These are phyloP conservation scores for Eledone cirrhosa DNA, from an alignment of 2,888 invertebrate species.

Conservation along the genomic window DNA sequence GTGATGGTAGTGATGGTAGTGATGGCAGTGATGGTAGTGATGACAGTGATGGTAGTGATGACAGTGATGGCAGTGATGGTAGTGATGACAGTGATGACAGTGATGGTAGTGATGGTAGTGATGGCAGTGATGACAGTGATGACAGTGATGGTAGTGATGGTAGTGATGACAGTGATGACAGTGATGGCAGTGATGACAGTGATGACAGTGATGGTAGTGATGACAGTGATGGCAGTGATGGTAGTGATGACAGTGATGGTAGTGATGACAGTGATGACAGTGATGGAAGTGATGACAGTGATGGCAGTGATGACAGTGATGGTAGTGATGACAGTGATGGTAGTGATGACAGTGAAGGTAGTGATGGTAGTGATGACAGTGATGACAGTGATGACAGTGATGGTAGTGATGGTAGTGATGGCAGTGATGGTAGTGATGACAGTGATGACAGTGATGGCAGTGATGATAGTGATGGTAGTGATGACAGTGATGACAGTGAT, in stretches of 20 bases:
- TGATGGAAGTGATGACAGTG: too few species aligned
- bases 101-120: neutral
- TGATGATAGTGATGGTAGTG: conserved; percentile 1
- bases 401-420: neutral
- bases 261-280: too few species aligned
- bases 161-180: neutral
- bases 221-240: conserved; percentile 12
- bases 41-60: conserved; percentile 9
- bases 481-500: too few species aligned
- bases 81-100: conserved; percentile 6
- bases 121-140: neutral
- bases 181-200: conserved; percentile 17
- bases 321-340: neutral
- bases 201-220: neutral
- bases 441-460: conserved; percentile 19
- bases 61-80: conserved; percentile 18
- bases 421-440: conserved; percentile 2
- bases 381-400: neutral
- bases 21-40: conserved; percentile 8
- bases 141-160: neutral
- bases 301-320: neutral
- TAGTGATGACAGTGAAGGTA: too few species aligned
- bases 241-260: neutral
- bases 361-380: too few species aligned
- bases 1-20: neutral